Evolutionary conservation across 2,113 vertebrate species (phyloP), one percentile per base, ranked within the genome.

Genomic region (Malurus elegans): DNA sequence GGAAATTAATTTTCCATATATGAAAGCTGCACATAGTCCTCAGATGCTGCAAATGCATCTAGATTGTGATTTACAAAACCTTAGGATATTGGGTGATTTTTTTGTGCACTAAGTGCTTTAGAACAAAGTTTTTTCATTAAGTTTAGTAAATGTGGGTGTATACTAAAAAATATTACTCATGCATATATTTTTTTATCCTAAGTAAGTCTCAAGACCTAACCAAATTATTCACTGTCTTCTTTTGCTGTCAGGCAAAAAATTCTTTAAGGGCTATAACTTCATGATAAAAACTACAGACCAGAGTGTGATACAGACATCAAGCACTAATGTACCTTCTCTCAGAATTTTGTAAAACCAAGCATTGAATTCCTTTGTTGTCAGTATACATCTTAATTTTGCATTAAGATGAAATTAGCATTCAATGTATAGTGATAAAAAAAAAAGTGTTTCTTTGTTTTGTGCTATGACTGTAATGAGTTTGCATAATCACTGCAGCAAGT

Each of bases 401-500:
- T 26, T 48, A 24, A 96, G 28, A 86, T 78, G 36, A 94, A 94
- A 86, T 84, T 87, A 83, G 50, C 26, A 75, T 7, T 8, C 73
- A 91, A 83, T 34, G 9, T n/a, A 94, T 18, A 92, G 44, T 89
- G 48, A 66, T 56, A 3, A 57, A 40, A 95, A 88, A 88, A 60
- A 71, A 23, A 82, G 20, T 20, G 66, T 93, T 93, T 38, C 18
- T 80, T 84, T 88, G 20, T 75, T 93, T 85, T 20, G 10, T 83
- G 18, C 72, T 92, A 65, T 29, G 48, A 48, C 45, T 58, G 11
- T 48, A 95, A 89, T 18, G 26, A 92, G 78, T 96, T 81, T 86
- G 47, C 34, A 50, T 92, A 96, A 95, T 81, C 48, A 45, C 60
- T 95, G 87, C 70, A 96, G 71, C 23, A 92, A 95, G 45, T 79